Base-by-base conservation (phyloP, 2,888 invertebrate species). In the Blastobasis lacticolella region DNA sequence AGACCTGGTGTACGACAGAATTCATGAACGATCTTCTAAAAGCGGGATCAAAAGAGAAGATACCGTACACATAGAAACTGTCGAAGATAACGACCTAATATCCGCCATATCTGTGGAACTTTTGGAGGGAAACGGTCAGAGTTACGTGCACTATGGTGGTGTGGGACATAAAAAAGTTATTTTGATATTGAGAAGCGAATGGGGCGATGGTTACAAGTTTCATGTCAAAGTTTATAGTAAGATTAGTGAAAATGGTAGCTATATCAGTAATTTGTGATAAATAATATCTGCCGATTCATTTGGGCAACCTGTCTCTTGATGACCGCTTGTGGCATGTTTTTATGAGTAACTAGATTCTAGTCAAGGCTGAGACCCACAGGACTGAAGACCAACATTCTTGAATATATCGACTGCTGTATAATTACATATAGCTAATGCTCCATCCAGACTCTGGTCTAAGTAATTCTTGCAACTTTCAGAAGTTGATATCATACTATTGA, bases 91-190 rank as follows among this genome's bases (percentile, higher is more conserved):
- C n/a, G 48, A 54, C 8, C n/a, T 46, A 6, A 54, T 54, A 43
- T 42, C 53, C 46, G 53, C 53, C 53, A 54, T 54, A 8, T 48
- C 49, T 38, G 53, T 54, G 23, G 49, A 54, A 9, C 50, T 54
- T 42, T 48, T 54, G 50, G 53, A 5, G 49, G 53, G 53, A 46
- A 49, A 46, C 10, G 53, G 48, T 10, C 9, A 9, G 23, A 38
- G 53, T 44, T 50, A 49, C n/a, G 42, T 54, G 8, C 48, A 50
- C 38, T 46, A 50, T 41, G 53, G 53, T 37, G 50, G 50, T 45
- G 38, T 50, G 9, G 49, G 49, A 38, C 40, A 54, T 7, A 49
- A 38, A 10, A 43, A 49, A 10, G 42, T 49, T 10, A 40, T 37
- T 40, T 36, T 49, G 7, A 38, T 52, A 38, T 44, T 47, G 38